phyloP scores from a whole-genome alignment of 2,797 vertebrate species.

The Microhierax caerulescens region DNA sequence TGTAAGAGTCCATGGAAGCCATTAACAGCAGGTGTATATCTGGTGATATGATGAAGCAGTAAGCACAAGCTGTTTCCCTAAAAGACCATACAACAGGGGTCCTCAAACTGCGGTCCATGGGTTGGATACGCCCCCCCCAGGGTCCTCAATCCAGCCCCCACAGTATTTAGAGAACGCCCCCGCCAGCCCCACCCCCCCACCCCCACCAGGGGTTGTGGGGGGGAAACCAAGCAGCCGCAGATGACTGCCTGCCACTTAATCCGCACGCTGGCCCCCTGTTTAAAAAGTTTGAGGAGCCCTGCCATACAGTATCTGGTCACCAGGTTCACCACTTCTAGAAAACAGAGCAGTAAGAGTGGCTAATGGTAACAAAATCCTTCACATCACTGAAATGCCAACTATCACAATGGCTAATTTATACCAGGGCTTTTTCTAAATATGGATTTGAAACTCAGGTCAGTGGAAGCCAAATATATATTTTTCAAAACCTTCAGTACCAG shows the following conservation, averaged over 20 bases:
- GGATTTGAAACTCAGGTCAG: neutral
- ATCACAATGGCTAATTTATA: neutral
- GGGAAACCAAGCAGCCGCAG: too few relatives aligned
- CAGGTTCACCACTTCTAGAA: neutral
- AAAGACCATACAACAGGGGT: too few relatives aligned
- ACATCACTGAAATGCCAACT: neutral
- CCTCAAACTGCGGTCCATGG: too few relatives aligned
- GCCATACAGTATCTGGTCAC: neutral
- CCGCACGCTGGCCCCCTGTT: too few relatives aligned
- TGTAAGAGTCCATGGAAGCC: neutral
- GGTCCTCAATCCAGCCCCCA: too few relatives aligned
- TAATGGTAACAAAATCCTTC: neutral
- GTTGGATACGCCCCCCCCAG: too few relatives aligned
- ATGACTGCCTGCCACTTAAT: too few relatives aligned
- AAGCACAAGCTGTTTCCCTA: neutral
- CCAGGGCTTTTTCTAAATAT: fast-evolving
- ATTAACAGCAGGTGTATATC: neutral
- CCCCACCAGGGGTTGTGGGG: too few relatives aligned
- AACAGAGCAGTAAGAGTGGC: neutral
- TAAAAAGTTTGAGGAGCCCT: too few relatives aligned
- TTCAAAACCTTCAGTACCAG: neutral
- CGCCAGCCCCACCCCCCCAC: too few relatives aligned
- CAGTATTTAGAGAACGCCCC: too few relatives aligned
- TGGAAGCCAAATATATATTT: neutral
- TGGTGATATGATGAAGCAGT: neutral